phyloP scores from a whole-genome alignment of 1,140 invertebrate species.

The Orchestia grillus region DNA sequence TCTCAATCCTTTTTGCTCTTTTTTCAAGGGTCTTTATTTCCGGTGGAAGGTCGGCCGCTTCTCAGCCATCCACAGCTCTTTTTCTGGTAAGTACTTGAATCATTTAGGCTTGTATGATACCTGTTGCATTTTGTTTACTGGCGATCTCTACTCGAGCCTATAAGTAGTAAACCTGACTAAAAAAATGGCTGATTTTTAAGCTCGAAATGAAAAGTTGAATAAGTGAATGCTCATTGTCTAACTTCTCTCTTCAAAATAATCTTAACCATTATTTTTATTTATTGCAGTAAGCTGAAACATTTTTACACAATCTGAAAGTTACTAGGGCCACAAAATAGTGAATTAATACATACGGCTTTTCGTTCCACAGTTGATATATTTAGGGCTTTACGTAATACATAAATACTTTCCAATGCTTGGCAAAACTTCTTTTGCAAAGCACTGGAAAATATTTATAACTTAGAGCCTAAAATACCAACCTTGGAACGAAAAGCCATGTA shows the following conservation, averaged over 20 bases:
- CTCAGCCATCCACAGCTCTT: not conserved
- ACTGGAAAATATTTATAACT: too few species aligned
- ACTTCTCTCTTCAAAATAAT: not conserved
- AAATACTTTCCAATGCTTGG: too few species aligned
- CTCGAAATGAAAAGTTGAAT: not conserved
- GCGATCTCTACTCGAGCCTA: not conserved
- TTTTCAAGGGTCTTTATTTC: not conserved
- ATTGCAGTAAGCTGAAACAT: too few species aligned
- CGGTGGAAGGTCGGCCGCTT: not conserved
- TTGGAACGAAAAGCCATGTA: too few species aligned
- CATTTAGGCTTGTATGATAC: not conserved
- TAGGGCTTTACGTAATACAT: too few species aligned
- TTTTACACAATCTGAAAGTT: too few species aligned
- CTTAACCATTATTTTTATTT: not conserved
- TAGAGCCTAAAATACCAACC: too few species aligned
- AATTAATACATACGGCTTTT: too few species aligned
- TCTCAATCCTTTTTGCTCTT: constrained; percentile 24
- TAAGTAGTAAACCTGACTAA: not conserved
- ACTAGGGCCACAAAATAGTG: too few species aligned
- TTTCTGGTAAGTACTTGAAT: not conserved
- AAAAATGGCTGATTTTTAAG: not conserved
- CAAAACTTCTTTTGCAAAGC: too few species aligned
- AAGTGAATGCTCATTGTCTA: not conserved
- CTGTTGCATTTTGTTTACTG: not conserved
- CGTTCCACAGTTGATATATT: too few species aligned